These are phyloP conservation scores for Nemotelus pantherinus DNA, from an alignment of 2,888 invertebrate genomes.

Conservation along the genomic window DNA sequence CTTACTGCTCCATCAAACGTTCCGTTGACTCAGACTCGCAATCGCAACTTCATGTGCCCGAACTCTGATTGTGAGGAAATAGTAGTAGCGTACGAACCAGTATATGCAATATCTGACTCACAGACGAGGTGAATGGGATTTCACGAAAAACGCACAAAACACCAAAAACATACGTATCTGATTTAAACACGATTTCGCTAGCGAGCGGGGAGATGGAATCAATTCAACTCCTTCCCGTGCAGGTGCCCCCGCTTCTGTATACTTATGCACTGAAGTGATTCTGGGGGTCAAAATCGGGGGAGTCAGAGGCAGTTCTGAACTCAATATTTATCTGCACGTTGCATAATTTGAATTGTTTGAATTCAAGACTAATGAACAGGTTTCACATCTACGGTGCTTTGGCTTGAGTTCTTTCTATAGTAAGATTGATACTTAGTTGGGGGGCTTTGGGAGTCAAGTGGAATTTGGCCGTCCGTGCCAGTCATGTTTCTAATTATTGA, in stretches of 20 bases:
- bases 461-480: too few species aligned
- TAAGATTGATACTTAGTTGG: too few species aligned
- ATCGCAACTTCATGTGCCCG: neutral
- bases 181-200: neutral
- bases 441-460: too few species aligned
- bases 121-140: neutral
- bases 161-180: neutral
- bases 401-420: too few species aligned
- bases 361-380: neutral
- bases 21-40: neutral
- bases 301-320: too few species aligned
- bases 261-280: too few species aligned
- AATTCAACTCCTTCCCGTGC: neutral
- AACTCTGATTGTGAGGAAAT: neutral
- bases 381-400: neutral
- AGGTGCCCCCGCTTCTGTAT: neutral
- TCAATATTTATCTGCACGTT: neutral
- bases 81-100: neutral
- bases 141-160: neutral
- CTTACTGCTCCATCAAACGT: too few species aligned
- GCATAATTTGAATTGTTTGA: conserved; percentile 7
- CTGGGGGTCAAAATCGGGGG: too few species aligned
- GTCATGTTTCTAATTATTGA: too few species aligned
- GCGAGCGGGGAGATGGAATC: neutral
- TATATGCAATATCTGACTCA: neutral